phyloP scores from a whole-genome alignment of 2,113 vertebrate species.

The Albula glossodonta region DNA sequence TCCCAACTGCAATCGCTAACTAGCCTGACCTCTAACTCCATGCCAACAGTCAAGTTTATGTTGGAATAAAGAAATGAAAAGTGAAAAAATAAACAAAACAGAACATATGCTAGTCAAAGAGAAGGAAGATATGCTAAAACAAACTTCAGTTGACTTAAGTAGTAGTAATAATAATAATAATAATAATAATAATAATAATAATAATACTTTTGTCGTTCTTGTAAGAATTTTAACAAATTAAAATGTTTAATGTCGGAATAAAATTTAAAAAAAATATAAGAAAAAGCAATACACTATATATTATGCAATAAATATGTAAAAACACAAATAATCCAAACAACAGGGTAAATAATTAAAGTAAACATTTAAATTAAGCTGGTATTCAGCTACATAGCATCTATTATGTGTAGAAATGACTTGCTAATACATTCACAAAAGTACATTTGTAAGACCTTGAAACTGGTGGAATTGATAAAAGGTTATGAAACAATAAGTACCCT shows the following conservation, averaged over 20 bases:
- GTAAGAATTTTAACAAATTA: neutral
- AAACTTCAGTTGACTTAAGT: too few species aligned
- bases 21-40: slow-evolving; percentile 60
- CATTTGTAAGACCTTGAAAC: too few species aligned
- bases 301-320: neutral
- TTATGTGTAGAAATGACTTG: neutral
- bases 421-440: slow-evolving; percentile 15
- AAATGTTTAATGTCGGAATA: neutral
- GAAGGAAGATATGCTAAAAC: neutral
- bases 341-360: neutral
- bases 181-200: too few species aligned
- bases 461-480: too few species aligned
- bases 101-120: slow-evolving; percentile 8
- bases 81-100: neutral
- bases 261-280: neutral
- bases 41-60: slow-evolving; percentile 36
- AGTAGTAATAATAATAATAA: too few species aligned
- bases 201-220: neutral
- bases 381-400: neutral
- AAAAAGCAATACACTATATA: neutral
- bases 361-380: neutral
- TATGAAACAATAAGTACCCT: neutral
- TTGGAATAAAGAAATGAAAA: neutral
- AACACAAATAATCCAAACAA: neutral
- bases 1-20: slow-evolving; percentile 42